Base-by-base conservation (phyloP, 2,113 vertebrate species). In the Anguilla japonica region DNA sequence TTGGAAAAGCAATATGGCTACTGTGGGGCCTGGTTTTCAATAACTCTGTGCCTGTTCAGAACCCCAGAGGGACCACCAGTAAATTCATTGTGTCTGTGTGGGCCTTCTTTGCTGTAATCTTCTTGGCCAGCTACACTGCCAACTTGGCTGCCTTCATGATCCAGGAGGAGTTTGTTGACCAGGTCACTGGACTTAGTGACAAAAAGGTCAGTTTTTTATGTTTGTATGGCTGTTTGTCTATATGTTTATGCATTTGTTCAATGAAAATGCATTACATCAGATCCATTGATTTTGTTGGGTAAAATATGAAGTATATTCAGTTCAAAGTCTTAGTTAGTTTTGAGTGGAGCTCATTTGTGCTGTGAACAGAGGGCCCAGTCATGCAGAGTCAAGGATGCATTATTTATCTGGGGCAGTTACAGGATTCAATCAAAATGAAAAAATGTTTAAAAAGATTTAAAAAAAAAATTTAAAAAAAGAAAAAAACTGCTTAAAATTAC, bases 81-180 rank as follows among this genome's bases (percentile, higher is more conserved):
- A 99, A 99, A 95, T 98, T 99, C 93, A 99, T 99, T 89, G 98
- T 99, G 53, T 99, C 98, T 0, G 97, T 99, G 57, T 99, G 98
- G 98, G 98, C 98, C 90, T 99, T 99, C 96, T 99, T 99, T 14
- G 98, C 98, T 0, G 98, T 99, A 93, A 99, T 99, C 84, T 99
- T 99, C 94, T 93, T 99, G 94, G 98, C 98, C 89, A 99, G 98
- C 87, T 99, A 99, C 91, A 99, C 98, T 67, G 98, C 98, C 93
- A 99, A 99, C 92, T 93, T 99, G 94, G 98, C 98, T 34, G 98
- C 98, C 85, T 99, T 99, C 91, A 99, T 99, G 98, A 99, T 99
- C 91, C 98, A 99, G 90, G 98, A 99, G 89, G 98, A 99, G 90
- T 99, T 99, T 93, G 98, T 99, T 88, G 98, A 99, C 94, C 98